Percentiles rank a stretch among this genome's conserved stretches.
These are phyloP conservation scores for Diglossa cyanea DNA, from an alignment of 2,797 vertebrate genomes.

Conservation along the genomic window DNA sequence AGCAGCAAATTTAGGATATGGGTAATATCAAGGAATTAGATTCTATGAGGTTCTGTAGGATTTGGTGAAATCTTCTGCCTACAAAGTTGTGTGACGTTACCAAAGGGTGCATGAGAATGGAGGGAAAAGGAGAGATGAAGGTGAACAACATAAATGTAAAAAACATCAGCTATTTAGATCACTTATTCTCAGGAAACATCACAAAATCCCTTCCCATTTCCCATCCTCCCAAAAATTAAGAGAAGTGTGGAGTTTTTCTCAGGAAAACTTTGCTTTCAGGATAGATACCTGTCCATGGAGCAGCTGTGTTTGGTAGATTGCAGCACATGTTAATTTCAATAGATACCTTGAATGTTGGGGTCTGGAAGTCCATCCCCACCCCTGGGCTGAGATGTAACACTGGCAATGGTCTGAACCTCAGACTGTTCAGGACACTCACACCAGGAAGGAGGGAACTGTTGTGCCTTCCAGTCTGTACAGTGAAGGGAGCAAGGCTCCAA, in stretches of 20 bases:
- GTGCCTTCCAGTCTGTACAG: rapidly evolving
- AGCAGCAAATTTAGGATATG: neutral
- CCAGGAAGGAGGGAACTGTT: neutral
- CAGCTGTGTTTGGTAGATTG: neutral
- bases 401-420: neutral
- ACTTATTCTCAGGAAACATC: neutral
- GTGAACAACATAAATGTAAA: neutral
- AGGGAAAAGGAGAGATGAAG: neutral
- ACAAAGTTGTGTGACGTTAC: neutral
- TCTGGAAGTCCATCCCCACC: rapidly evolving
- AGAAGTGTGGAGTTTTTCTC: neutral
- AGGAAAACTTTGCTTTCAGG: neutral
- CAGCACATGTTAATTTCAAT: neutral
- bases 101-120: neutral
- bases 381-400: neutral
- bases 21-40: neutral
- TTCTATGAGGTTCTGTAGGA: neutral
- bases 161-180: neutral
- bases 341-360: neutral
- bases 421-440: neutral
- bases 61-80: neutral
- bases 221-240: neutral
- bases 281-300: neutral
- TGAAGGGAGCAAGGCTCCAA: neutral
- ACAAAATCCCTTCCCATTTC: rapidly evolving